phyloP scores from a whole-genome alignment of 2,797 vertebrate species.

The Taenioides sp. region DNA sequence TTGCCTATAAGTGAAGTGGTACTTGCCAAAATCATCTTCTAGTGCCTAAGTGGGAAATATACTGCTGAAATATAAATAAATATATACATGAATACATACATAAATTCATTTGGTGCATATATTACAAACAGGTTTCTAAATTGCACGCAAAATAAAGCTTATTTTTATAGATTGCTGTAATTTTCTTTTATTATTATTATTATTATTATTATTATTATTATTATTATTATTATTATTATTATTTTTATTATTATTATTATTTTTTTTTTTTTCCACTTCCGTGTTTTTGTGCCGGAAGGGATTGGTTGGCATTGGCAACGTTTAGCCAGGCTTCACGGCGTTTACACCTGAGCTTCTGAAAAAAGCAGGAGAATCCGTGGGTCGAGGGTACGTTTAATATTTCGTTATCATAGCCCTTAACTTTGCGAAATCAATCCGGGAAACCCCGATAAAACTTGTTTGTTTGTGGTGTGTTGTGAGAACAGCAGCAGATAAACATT shows the following conservation, averaged over 20 bases:
- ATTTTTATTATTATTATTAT: no score
- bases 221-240: no score
- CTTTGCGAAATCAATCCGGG: no score
- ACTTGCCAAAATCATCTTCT: no score
- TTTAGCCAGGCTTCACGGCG: constrained; percentile 66
- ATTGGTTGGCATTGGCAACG: constrained; percentile 82
- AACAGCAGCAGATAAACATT: constrained; percentile 14
- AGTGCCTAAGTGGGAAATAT: no score
- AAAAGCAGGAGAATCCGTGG: constrained; percentile 55
- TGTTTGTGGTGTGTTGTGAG: neutral
- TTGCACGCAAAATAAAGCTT: no score
- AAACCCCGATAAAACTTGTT: neutral
- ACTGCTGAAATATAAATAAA: no score
- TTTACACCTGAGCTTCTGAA: constrained; percentile 42
- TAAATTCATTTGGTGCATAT: no score
- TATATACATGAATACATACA: no score
- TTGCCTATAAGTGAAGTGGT: no score
- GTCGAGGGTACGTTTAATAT: constrained; percentile 63
- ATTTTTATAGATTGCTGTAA: neutral
- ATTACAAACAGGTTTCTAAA: no score
- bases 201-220: no score
- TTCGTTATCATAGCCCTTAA: neutral
- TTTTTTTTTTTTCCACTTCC: constrained; percentile 65
- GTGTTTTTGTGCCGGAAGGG: constrained; percentile 73
- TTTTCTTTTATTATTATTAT: neutral